Evolutionary conservation across 2,113 vertebrate genomes (phyloP).

Genomic region (Protobothrops mucrosquamatus): DNA sequence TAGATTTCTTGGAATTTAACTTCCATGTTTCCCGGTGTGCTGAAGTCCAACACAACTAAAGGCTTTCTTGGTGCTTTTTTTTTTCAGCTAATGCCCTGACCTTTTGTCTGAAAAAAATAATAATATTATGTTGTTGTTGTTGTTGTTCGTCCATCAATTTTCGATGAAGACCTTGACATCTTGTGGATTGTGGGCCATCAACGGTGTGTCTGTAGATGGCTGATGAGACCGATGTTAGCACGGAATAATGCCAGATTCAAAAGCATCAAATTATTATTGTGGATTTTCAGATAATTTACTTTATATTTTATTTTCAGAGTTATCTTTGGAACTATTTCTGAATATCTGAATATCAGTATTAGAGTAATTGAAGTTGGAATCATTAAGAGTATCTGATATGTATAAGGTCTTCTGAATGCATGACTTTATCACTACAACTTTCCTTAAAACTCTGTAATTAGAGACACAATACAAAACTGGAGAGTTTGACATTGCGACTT

Average conservation of each 20-base stretch:
- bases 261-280: not conserved
- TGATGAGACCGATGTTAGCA: too few relatives aligned
- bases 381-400: not conserved
- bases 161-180: too few relatives aligned
- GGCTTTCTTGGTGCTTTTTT: too few relatives aligned
- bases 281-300: not conserved
- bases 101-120: not conserved
- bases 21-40: not conserved
- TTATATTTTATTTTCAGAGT: not conserved
- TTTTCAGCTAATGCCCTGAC: not conserved
- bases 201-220: too few relatives aligned
- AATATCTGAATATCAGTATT: not conserved
- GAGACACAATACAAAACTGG: not conserved
- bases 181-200: too few relatives aligned
- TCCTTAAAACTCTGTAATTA: not conserved
- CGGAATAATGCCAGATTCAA: not conserved
- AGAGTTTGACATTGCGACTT: not conserved
- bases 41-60: not conserved
- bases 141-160: too few relatives aligned
- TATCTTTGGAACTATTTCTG: not conserved
- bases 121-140: too few relatives aligned
- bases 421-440: not conserved
- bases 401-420: not conserved
- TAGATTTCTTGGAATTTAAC: not conserved
- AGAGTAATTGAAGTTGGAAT: not conserved